phyloP scores from a whole-genome alignment of 2,113 vertebrate species.

The Thinocorus orbignyianus region DNA sequence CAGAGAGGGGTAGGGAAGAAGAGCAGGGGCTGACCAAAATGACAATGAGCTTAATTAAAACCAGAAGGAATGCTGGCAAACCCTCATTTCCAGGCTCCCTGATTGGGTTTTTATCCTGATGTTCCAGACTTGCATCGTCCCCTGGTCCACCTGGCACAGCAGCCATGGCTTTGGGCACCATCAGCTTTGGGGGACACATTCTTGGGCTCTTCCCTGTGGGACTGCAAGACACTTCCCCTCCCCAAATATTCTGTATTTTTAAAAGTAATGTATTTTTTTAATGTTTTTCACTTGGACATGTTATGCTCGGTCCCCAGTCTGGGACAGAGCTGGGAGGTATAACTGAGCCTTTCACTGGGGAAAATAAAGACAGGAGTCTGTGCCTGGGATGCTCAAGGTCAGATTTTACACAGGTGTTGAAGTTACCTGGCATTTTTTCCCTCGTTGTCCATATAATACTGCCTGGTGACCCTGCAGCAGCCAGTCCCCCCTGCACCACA shows the following conservation, averaged over 20 bases:
- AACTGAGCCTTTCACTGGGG: background rate
- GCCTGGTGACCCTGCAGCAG: background rate
- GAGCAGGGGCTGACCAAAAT: constrained; percentile 49
- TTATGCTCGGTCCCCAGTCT: background rate
- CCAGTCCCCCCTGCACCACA: background rate
- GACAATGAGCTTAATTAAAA: constrained; percentile 71
- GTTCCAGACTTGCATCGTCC: background rate
- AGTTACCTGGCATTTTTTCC: background rate
- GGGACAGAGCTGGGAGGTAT: background rate
- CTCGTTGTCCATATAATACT: background rate
- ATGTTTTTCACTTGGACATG: background rate
- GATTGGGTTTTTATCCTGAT: background rate
- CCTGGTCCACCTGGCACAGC: background rate
- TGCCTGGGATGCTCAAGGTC: background rate
- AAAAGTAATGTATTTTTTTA: background rate
- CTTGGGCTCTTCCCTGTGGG: background rate
- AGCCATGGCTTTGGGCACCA: rapidly evolving
- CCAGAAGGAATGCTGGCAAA: background rate
- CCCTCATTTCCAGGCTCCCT: background rate
- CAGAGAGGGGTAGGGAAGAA: constrained; percentile 4
- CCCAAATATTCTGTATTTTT: background rate
- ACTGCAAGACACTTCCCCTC: background rate
- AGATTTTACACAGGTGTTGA: background rate
- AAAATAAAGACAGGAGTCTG: background rate
- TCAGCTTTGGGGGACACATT: rapidly evolving